These are phyloP conservation scores for Hydrotaea diabolus DNA, from an alignment of 2,888 invertebrate species.

Conservation along the genomic window DNA sequence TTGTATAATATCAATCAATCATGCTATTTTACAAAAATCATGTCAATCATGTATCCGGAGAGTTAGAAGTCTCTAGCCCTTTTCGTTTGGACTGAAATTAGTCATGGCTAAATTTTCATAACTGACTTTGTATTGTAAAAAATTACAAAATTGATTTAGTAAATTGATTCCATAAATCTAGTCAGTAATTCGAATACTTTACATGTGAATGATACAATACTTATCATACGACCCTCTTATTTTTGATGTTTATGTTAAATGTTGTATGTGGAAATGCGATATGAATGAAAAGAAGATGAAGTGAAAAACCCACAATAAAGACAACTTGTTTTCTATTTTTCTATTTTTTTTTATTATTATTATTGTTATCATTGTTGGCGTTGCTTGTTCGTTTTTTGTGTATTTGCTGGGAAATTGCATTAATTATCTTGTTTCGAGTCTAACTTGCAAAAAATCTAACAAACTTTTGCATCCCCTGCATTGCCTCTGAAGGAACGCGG, in stretches of 20 bases:
- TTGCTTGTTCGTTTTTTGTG: constrained; percentile 8
- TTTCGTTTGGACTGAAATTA: no score
- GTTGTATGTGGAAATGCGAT: constrained; percentile 30
- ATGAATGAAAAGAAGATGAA: constrained; percentile 6
- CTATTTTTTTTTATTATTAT: background rate
- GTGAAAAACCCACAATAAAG: constrained; percentile 19
- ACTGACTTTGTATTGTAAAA: no score
- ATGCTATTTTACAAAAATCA: no score
- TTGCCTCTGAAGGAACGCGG: background rate
- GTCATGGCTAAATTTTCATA: no score
- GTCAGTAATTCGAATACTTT: no score
- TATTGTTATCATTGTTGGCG: constrained; percentile 35
- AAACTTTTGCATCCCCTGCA: constrained; percentile 36
- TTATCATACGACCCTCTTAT: background rate
- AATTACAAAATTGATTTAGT: no score
- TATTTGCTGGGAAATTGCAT: constrained; percentile 57
- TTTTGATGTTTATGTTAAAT: background rate
- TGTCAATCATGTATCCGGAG: no score
- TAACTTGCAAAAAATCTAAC: constrained; percentile 9
- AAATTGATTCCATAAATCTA: no score
- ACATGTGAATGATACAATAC: no score
- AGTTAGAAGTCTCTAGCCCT: no score
- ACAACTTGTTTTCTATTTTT: constrained; percentile 59
- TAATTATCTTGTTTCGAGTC: constrained; percentile 46
- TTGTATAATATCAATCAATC: no score